A percentile compares a stretch with the other conserved stretches of the same genome.
Evolutionary conservation across 2,888 invertebrate genomes (phyloP).

Genomic region (Halictus quadricinctus): DNA sequence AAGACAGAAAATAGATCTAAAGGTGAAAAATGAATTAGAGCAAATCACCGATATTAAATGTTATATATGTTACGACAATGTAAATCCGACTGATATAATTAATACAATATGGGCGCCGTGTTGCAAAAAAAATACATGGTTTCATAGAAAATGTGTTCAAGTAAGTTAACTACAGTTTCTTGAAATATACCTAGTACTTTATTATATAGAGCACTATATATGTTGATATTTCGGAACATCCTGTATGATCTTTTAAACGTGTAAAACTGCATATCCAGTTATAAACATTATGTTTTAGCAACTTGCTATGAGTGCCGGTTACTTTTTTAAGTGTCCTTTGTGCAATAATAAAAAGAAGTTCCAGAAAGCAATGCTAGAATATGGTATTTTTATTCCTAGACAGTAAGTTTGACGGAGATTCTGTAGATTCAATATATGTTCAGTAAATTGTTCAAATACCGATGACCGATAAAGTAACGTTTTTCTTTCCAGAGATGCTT

Average conservation of each 20-base stretch:
- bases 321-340: conserved; percentile 92
- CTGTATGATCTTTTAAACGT: neutral
- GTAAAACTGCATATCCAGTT: neutral
- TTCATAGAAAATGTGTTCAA: conserved; percentile 89
- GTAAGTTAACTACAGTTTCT: conserved; percentile 77
- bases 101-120: conserved; percentile 89
- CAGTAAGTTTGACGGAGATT: conserved; percentile 84
- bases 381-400: conserved; percentile 91
- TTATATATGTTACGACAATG: conserved; percentile 87
- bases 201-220: neutral
- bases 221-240: neutral
- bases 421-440: neutral
- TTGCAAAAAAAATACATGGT: conserved; percentile 89
- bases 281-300: conserved; percentile 82
- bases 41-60: conserved; percentile 82
- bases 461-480: neutral
- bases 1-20: conserved; percentile 82
- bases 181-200: neutral
- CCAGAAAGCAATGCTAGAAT: conserved; percentile 85
- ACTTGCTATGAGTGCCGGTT: conserved; percentile 90
- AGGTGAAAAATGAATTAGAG: conserved; percentile 67
- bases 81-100: conserved; percentile 82
- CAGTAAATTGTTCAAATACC: neutral
- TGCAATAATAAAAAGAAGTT: conserved; percentile 89
- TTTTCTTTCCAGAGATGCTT: conserved; percentile 87